phyloP scores from a whole-genome alignment of 2,113 vertebrate species.

The human (Homo sapiens) region GRCh38 chr7:122491001-122491500 shows the following conservation, averaged over 20 bases:
- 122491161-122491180: not conserved
- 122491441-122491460: conserved; percentile 46
- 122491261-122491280: not conserved
- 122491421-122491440: conserved; percentile 82
- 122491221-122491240: not conserved
- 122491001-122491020: not conserved
- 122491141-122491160: not conserved
- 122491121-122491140: not conserved
- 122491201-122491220: not conserved
- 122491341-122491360: conserved; percentile 99
- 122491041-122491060: not conserved
- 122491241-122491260: not conserved
- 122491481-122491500: not conserved
- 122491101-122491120: not conserved
- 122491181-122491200: not conserved
- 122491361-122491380: conserved; percentile 97
- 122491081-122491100: not conserved
- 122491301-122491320: conserved; percentile 89
- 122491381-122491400: conserved; percentile 99
- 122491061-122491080: not conserved
- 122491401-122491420: conserved; percentile 99
- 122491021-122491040: not conserved
- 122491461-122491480: not conserved
- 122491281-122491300: not conserved
- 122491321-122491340: conserved; percentile 97